These are phyloP conservation scores for Sebastes vulpes DNA, from an alignment of 2,797 vertebrate genomes.

Conservation along the genomic window DNA sequence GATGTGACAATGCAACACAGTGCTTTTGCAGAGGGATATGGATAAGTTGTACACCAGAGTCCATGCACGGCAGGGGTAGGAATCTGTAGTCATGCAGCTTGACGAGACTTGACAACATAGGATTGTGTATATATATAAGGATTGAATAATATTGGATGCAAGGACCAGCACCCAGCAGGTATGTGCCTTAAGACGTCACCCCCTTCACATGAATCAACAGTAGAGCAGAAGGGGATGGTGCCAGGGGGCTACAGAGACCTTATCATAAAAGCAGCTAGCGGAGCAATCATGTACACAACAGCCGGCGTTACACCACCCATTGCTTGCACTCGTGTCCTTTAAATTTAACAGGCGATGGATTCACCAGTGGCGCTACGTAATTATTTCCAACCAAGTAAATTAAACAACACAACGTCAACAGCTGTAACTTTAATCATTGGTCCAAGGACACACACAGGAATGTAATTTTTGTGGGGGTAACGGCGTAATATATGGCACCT, in stretches of 20 bases:
- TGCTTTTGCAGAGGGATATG: conserved; percentile 47
- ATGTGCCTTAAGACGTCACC: conserved; percentile 65
- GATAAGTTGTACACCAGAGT: conserved; percentile 48
- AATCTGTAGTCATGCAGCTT: conserved; percentile 56
- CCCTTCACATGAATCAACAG: conserved; percentile 63
- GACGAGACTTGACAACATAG: conserved; percentile 67
- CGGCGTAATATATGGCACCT: conserved; percentile 53
- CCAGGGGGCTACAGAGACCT: conserved; percentile 63
- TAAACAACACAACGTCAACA: conserved; percentile 67
- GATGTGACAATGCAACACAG: conserved; percentile 64
- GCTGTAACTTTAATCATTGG: conserved; percentile 76
- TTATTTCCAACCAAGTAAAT: conserved; percentile 68
- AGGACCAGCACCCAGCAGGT: conserved; percentile 57
- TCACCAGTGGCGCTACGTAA: conserved; percentile 44
- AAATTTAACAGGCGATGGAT: conserved; percentile 49
- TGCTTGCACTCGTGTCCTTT: conserved; percentile 50
- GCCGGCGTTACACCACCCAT: conserved; percentile 12
- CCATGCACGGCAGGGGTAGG: conserved; percentile 33
- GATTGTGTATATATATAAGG: conserved; percentile 22
- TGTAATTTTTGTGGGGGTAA: conserved; percentile 66
- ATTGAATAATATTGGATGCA: conserved; percentile 36
- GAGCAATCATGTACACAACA: conserved; percentile 51
- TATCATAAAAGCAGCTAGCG: conserved; percentile 44
- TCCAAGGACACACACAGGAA: conserved; percentile 62
- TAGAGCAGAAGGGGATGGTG: conserved; percentile 32